phyloP scores from a whole-genome alignment of 2,888 invertebrate genomes.

The Lasioglossum malachurum region DNA sequence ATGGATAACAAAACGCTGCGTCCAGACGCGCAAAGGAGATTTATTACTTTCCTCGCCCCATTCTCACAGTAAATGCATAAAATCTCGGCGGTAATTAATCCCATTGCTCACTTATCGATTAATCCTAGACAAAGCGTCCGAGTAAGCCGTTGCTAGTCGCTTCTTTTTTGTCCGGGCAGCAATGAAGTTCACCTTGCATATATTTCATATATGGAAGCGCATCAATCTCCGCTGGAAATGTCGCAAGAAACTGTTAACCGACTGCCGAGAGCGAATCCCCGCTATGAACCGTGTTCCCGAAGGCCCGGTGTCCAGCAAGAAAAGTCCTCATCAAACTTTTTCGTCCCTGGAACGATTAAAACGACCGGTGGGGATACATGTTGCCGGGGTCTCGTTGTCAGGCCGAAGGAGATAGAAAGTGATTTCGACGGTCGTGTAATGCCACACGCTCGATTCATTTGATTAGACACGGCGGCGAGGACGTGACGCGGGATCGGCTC shows the following conservation, averaged over 20 bases:
- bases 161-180: neutral
- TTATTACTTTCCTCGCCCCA: too few species aligned
- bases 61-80: neutral
- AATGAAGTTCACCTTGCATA: conserved; percentile 8
- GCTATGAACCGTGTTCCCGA: neutral
- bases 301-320: neutral
- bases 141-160: neutral
- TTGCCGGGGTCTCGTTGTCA: conserved; percentile 8
- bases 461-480: conserved; percentile 56
- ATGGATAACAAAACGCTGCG: too few species aligned
- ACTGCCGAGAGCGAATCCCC: neutral
- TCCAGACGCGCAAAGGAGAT: too few species aligned
- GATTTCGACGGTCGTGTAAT: conserved; percentile 60
- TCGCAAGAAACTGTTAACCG: conserved; percentile 8
- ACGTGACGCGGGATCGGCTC: conserved; percentile 54
- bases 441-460: conserved; percentile 53
- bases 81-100: neutral
- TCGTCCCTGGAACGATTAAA: conserved; percentile 4
- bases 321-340: conserved; percentile 14
- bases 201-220: neutral
- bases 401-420: conserved; percentile 44
- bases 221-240: neutral
- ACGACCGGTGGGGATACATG: neutral
- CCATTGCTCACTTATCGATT: neutral
- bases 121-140: neutral